Base-by-base conservation (phyloP, 2,113 vertebrate species). In the Phrynosoma blainvillii region DNA sequence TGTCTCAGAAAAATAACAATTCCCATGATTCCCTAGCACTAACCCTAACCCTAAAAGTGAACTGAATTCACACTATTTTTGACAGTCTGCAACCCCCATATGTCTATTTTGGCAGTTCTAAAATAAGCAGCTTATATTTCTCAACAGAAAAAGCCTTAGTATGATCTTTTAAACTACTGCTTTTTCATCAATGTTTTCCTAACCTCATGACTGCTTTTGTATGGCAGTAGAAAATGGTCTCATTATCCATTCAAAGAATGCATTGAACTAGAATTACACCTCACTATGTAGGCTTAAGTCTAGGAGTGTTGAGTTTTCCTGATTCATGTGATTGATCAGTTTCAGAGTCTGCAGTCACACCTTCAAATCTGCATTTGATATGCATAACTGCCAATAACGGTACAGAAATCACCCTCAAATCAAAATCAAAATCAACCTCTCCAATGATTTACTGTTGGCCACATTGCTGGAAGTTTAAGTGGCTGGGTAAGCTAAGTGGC, bases 371-470 rank as follows among this genome's bases (percentile, higher is more conserved):
- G 76, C 79, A 88, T 89, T 87, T 82, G 71, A 75, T 85, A 36
- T 16, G 23, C 79, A 7, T 86, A 56, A 86, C 36, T 88, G 82
- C 42, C 87, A 81, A 11, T 68, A 59, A 87, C 89, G 91, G 32
- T 54, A 62, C 16, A 90, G 79, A 85, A 88, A 78, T n/a, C n/a
- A n/a, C n/a, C n/a, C n/a, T n/a, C n/a, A n/a, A n/a, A n/a, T n/a
- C n/a, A n/a, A n/a, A n/a, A n/a, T 25, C 25, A 4, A 21, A 2
- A 85, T 32, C 89, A 52, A 4, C 14, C 83, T 83, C 85, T 87
- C 82, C 66, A 65, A 89, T 77, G 0, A 87, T 89, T 93, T 79
- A 70, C 12, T 90, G 42, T 68, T 84, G 40, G 77, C 40, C 40
- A 27, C 40, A 54, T 52, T 52, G 40, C 30, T 83, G 36, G 62